Base-by-base conservation (phyloP, 23 tunicate species). In the Halocynthia aurantium region DNA sequence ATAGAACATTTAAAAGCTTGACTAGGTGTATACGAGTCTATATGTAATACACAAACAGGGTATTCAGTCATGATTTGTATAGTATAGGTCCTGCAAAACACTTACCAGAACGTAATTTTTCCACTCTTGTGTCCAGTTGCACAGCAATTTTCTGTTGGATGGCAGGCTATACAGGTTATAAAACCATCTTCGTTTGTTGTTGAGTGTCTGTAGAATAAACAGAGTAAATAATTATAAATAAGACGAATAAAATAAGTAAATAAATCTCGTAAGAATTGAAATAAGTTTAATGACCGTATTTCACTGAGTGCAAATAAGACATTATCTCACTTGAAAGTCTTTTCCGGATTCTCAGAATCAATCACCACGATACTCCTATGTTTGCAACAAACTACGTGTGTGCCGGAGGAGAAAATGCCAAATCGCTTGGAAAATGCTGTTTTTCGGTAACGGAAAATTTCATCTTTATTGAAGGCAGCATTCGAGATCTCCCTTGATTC, bases 111-210 rank as follows among this genome's bases (percentile, higher is more conserved):
- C 12, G 83, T 70, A 5, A 92, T 86, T 62, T 56, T 69, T 74
- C 98, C 98, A 78, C 57, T 69, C 21, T 10, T 10, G 62, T 92
- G 98, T 0, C 92, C 98, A 57, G 92, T 86, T 17, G 75, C 85
- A 55, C 75, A 72, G 15, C 13, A 20, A 44, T 86, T 73, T 49
- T 85, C 85, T 8, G 74, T 67, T 6, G 92, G 92, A 62, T 92
- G 91, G 51, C 91, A 82, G 21, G 92, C 75, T 7, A 92, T 53
- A 61, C 98, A 86, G 44, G 88, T 78, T 18, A 92, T 81, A 31
- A 53, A 6, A 8, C 84, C 60, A 52, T 76, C 85, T 52, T 80
- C 31, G 6, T 57, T 51, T 13, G 52, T 69, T 17, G 70, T 52
- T n/a, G 19, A 13, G 52, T 80, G 76, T 31, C 83, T 80, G 22